A percentile compares a stretch with the other conserved stretches of the same genome.
These are phyloP conservation scores for Nyctereutes procyonoides DNA, from an alignment of 2,113 vertebrate species.

Conservation along the genomic window DNA sequence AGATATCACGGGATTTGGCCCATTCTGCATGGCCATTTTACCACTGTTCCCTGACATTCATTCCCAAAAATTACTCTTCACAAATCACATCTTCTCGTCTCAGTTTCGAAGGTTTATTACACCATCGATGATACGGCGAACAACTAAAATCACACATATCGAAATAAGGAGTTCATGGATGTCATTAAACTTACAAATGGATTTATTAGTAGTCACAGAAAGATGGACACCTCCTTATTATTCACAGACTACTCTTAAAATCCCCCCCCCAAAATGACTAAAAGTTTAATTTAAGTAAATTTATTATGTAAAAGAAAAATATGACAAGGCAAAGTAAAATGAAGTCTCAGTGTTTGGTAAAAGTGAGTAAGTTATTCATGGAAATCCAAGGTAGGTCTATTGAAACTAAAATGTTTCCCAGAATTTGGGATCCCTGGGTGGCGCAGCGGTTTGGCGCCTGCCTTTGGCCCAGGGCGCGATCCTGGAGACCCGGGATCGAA, in stretches of 20 bases:
- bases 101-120: background rate
- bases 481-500: too few species aligned
- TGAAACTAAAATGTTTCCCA: background rate
- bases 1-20: accelerated
- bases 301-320: background rate
- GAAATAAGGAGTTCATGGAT: background rate
- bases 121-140: background rate
- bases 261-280: background rate
- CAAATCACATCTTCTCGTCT: background rate
- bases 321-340: background rate
- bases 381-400: background rate
- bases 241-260: background rate
- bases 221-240: background rate
- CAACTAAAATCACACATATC: background rate
- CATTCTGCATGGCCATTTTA: background rate
- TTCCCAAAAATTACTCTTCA: background rate
- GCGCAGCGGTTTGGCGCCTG: too few species aligned
- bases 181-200: background rate
- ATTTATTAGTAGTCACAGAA: background rate
- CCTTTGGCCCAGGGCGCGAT: too few species aligned
- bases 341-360: background rate
- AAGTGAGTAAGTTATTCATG: background rate
- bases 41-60: background rate
- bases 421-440: too few species aligned
- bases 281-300: background rate